Evolutionary conservation across 2,888 invertebrate species (phyloP).

Genomic region (Tholera decimalis): DNA sequence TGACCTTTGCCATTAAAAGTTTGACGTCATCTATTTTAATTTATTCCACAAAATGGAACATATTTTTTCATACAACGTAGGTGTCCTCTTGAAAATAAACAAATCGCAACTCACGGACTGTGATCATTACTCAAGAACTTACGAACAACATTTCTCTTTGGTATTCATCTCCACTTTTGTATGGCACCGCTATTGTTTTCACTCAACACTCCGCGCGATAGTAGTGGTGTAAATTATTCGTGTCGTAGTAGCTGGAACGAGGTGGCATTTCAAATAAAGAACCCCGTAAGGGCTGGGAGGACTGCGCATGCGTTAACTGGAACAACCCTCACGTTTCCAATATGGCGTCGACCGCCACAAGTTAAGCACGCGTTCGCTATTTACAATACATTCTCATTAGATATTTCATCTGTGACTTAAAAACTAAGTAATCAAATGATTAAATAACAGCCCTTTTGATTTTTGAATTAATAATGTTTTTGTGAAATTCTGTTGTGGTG

Average conservation of each 20-base stretch:
- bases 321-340: constrained; percentile 85
- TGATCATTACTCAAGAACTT: constrained; percentile 43
- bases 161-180: constrained; percentile 66
- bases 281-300: constrained; percentile 75
- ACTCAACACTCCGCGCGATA: constrained; percentile 64
- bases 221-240: constrained; percentile 63
- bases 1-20: constrained; percentile 31
- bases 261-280: constrained; percentile 76
- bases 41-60: constrained; percentile 24
- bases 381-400: constrained; percentile 70
- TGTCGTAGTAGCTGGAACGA: constrained; percentile 61
- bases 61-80: constrained; percentile 19
- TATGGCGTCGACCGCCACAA: constrained; percentile 89
- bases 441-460: constrained; percentile 11
- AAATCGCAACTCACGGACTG: constrained; percentile 46
- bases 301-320: constrained; percentile 83
- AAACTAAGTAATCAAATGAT: constrained; percentile 10
- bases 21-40: constrained; percentile 44
- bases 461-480: constrained; percentile 34
- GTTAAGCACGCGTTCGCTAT: constrained; percentile 85
- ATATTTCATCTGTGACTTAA: constrained; percentile 50
- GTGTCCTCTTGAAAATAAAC: constrained; percentile 52
- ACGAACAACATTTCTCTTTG: constrained; percentile 45
- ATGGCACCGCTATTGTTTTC: constrained; percentile 61
- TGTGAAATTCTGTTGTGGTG: constrained; percentile 50